A percentile compares a stretch with the other conserved stretches of the same genome.
These are phyloP conservation scores for Crocuta crocuta DNA, from an alignment of 2,113 vertebrate species.

Conservation along the genomic window DNA sequence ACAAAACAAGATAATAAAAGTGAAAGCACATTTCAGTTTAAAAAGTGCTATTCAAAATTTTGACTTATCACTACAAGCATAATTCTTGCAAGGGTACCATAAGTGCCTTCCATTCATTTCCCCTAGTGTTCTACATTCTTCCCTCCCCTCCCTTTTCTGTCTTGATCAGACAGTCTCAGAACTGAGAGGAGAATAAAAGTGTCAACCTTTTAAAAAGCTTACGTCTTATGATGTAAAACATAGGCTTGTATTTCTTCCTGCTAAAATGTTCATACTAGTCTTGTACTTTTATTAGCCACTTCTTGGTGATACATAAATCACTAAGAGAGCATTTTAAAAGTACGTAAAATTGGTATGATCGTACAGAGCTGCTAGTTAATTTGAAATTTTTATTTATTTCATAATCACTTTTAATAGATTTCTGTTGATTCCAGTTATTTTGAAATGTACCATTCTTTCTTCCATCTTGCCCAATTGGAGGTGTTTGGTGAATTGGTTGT, in stretches of 20 bases:
- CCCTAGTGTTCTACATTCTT: not conserved
- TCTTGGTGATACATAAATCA: slow-evolving; percentile 83
- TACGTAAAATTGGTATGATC: slow-evolving; percentile 76
- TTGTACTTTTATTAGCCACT: slow-evolving; percentile 79
- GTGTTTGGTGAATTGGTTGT: not conserved
- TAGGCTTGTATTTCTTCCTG: slow-evolving; percentile 81
- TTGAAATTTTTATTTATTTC: slow-evolving; percentile 82
- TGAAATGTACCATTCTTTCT: slow-evolving; percentile 49
- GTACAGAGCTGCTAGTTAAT: slow-evolving; percentile 76
- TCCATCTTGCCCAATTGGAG: slow-evolving; percentile 47
- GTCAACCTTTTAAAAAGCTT: slow-evolving; percentile 75
- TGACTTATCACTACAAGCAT: not conserved
- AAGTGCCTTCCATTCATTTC: slow-evolving; percentile 8
- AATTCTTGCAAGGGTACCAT: not conserved
- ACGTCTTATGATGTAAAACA: slow-evolving; percentile 74
- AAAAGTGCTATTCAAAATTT: slow-evolving; percentile 11
- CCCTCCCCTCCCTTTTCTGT: slow-evolving; percentile 42
- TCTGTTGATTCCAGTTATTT: slow-evolving; percentile 74
- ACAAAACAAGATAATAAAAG: slow-evolving; percentile 8
- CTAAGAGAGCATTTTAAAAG: slow-evolving; percentile 81
- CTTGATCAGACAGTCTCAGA: slow-evolving; percentile 67
- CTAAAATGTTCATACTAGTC: slow-evolving; percentile 75
- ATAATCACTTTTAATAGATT: slow-evolving; percentile 74
- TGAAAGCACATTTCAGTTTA: not conserved
- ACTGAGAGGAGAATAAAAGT: slow-evolving; percentile 76